phyloP scores from a whole-genome alignment of 2,113 vertebrate genomes.

The Sisor rabdophorus region DNA sequence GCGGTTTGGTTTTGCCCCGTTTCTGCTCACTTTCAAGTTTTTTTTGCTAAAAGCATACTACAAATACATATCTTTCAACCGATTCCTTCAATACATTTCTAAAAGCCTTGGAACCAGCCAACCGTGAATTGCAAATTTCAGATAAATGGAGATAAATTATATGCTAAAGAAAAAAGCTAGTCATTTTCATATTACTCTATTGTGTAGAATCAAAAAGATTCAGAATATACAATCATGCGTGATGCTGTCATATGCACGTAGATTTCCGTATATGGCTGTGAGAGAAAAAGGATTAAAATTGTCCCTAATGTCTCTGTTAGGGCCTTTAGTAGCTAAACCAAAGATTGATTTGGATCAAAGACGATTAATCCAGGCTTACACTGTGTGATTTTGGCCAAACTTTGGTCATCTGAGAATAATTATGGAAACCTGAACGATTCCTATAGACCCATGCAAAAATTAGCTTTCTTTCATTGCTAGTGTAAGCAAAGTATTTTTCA shows the following conservation, averaged over 20 bases:
- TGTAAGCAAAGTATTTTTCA: no score
- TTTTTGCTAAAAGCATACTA: not conserved
- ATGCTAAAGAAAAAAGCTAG: not conserved
- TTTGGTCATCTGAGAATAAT: no score
- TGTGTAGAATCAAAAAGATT: not conserved
- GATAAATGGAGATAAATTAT: not conserved
- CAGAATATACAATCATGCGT: not conserved
- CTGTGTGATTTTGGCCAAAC: no score
- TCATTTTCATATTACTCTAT: not conserved
- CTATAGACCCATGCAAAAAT: no score
- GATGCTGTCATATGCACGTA: constrained; percentile 15
- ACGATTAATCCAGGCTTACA: no score
- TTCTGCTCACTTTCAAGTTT: constrained; percentile 20
- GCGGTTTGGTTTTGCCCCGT: constrained; percentile 41
- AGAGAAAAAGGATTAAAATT: constrained; percentile 16
- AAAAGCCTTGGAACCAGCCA: not conserved
- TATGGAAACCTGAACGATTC: no score
- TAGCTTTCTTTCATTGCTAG: no score
- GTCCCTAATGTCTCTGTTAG: not conserved
- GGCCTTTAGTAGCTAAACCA: not conserved
- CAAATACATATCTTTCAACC: not conserved
- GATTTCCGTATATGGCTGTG: constrained; percentile 27
- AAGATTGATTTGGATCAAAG: not conserved
- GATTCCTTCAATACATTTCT: not conserved
- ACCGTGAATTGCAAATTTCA: not conserved